Evolutionary conservation across 2,888 invertebrate genomes (phyloP), one percentile per base, ranked within the genome.

Genomic region (Coecobrya sp.): DNA sequence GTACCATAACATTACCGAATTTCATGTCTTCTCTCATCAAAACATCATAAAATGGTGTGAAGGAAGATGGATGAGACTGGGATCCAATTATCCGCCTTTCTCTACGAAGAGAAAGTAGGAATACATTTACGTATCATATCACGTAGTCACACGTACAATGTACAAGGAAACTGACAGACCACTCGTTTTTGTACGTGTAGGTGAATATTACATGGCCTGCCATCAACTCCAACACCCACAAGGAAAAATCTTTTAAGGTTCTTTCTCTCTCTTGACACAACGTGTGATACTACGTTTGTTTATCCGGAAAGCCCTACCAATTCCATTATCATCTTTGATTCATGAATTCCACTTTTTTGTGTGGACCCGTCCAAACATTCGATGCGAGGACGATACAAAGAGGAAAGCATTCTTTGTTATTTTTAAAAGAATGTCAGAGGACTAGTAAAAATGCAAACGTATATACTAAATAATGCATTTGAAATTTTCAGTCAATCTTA

Each of bases 51-150:
- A 52, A 8, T 52, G 27, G 27, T 27, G n/a, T 73, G 42, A 42
- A 42, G 42, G 16, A 22, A 73, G 42, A 49, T 0, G 7, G 42
- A 49, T 3, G 7, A 79, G n/a, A 70, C 16, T 0, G n/a, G 25
- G 79, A 52, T 79, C 79, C 79, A 79, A 52, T 79, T 79, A 52
- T 79, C 79, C 27, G 16, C n/a, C 27, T 79, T 79, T 79, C 79
- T 27, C 49, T 27, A 52, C 25, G 52, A 52, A 79, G 79, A 27
- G 79, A 79, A 79, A 79, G 79, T 55, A 13, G 45, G 25, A 16
- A 76, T 22, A 76, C 25, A 22, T 76, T 19, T 76, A 25, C 49
- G 49, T 13, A 70, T 36, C 19, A 59, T n/a, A n/a, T 2, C n/a
- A 5, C 19, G 59, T 59, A 11, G 4, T 55, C n/a, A 55, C 27